Evolutionary conservation across 1,140 invertebrate genomes (phyloP).

Genomic region (Dolichoris vasculosae): DNA sequence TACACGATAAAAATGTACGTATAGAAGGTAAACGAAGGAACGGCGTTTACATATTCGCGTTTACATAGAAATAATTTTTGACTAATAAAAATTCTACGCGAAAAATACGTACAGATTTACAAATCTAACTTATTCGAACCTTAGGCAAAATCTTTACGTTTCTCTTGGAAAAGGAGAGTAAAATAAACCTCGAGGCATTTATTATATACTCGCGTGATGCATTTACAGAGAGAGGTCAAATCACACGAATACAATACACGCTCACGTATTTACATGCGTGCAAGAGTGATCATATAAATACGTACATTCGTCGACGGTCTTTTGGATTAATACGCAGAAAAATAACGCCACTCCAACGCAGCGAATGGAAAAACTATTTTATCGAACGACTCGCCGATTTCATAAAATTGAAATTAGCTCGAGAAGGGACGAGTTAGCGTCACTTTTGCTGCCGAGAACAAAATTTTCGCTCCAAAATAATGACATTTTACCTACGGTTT

Average conservation of each 20-base stretch:
- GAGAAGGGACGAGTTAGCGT: no score
- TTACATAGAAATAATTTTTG: background rate
- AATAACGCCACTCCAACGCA: background rate
- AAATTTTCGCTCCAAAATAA: background rate
- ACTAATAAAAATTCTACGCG: background rate
- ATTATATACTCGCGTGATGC: slow-evolving; percentile 13
- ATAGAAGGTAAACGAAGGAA: background rate
- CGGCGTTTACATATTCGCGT: background rate
- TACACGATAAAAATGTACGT: background rate
- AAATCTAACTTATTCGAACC: background rate
- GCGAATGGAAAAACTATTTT: background rate
- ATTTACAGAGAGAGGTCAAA: background rate
- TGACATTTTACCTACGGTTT: background rate
- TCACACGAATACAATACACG: background rate
- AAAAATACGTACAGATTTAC: background rate
- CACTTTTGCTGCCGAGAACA: background rate
- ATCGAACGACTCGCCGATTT: background rate
- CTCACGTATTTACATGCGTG: background rate
- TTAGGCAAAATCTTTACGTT: background rate
- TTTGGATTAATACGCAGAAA: background rate
- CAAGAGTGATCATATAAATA: background rate
- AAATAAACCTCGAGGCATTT: background rate
- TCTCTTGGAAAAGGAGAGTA: slow-evolving; percentile 16
- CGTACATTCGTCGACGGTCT: background rate
- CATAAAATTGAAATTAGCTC: no score